These are phyloP conservation scores for Tenebrosternarchus preto DNA, from an alignment of 2,113 vertebrate species.

Conservation along the genomic window DNA sequence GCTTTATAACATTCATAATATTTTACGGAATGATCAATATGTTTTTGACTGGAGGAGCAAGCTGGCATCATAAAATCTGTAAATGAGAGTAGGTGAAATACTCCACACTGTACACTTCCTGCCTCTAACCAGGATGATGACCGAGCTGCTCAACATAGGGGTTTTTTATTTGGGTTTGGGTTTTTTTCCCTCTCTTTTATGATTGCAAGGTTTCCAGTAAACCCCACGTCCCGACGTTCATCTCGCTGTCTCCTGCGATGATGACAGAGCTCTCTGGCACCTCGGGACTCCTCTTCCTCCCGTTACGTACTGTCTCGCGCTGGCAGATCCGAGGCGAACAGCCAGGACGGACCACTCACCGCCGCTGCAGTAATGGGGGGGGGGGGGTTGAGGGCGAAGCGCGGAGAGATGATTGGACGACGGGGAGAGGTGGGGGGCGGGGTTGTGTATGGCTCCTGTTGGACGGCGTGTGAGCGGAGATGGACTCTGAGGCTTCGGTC, in stretches of 20 bases:
- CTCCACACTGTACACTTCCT: neutral
- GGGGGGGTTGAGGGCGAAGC: neutral
- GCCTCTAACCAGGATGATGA: no score
- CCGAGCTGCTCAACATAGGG: no score
- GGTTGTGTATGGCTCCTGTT: slow-evolving; percentile 54
- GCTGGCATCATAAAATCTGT: slow-evolving; percentile 18
- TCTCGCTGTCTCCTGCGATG: no score
- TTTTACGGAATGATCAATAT: slow-evolving; percentile 32
- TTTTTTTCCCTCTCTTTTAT: no score
- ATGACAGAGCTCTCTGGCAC: neutral
- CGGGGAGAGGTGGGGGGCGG: neutral
- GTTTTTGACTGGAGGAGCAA: slow-evolving; percentile 15
- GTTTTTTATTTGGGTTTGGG: no score
- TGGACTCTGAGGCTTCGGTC: slow-evolving; percentile 34
- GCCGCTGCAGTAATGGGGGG: neutral
- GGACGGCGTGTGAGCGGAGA: slow-evolving; percentile 23
- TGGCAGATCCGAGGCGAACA: slow-evolving; percentile 33
- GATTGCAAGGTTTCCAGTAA: no score
- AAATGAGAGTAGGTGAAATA: slow-evolving; percentile 11
- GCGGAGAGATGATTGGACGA: slow-evolving; percentile 30
- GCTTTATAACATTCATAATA: neutral
- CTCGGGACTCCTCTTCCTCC: neutral
- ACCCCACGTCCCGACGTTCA: no score
- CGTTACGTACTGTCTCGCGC: slow-evolving; percentile 31
- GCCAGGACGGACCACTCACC: neutral